These are phyloP conservation scores for Potamarius usumacintae DNA, from an alignment of 2,113 vertebrate species.

Conservation along the genomic window DNA sequence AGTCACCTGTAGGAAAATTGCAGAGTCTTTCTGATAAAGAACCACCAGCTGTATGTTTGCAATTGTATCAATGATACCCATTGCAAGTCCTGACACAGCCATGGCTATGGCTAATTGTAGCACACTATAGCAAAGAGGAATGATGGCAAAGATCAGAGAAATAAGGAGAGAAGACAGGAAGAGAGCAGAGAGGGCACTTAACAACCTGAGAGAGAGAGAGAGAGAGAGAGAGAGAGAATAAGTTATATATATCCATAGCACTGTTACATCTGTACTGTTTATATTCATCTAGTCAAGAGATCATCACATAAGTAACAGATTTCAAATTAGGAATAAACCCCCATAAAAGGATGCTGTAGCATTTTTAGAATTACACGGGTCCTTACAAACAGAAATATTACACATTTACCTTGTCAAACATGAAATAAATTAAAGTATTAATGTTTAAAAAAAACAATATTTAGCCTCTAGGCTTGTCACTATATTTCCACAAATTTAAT, in stretches of 20 bases:
- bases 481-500: not conserved
- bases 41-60: slow-evolving; percentile 94
- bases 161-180: slow-evolving; percentile 84
- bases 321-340: not conserved
- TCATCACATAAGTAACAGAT: not conserved
- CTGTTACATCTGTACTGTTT: not conserved
- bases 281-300: not conserved
- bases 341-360: not conserved
- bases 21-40: slow-evolving; percentile 93
- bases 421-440: not conserved
- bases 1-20: slow-evolving; percentile 91
- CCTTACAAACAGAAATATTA: not conserved
- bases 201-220: slow-evolving; percentile 71
- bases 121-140: slow-evolving; percentile 88
- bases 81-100: slow-evolving; percentile 90
- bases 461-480: not conserved
- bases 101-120: slow-evolving; percentile 85
- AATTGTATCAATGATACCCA: slow-evolving; percentile 95
- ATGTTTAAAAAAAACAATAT: not conserved
- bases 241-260: not conserved
- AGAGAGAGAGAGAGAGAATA: slow-evolving; percentile 67
- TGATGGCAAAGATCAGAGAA: slow-evolving; percentile 90
- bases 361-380: not conserved
- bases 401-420: not conserved
- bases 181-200: slow-evolving; percentile 82